These are phyloP conservation scores for Takifugu flavidus DNA, from an alignment of 2,113 vertebrate genomes.

Conservation along the genomic window DNA sequence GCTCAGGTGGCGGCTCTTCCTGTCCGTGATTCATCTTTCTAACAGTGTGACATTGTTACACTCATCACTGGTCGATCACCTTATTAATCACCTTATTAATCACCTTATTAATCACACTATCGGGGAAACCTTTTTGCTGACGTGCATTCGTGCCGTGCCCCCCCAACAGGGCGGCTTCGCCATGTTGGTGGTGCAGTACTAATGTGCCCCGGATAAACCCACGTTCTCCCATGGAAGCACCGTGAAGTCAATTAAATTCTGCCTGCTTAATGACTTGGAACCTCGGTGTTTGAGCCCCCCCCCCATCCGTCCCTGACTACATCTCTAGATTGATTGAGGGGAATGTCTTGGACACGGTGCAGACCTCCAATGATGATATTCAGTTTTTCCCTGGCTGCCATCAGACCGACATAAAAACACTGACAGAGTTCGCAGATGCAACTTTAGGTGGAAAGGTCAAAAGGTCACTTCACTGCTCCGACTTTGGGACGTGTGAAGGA, in stretches of 20 bases:
- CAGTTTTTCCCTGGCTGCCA: constrained; percentile 46
- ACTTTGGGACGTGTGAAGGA: constrained; percentile 50
- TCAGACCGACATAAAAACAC: background rate
- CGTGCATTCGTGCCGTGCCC: constrained; percentile 34
- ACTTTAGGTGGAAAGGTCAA: constrained; percentile 14
- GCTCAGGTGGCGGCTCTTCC: constrained; percentile 29
- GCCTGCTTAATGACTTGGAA: constrained; percentile 77
- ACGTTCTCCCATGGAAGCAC: constrained; percentile 68
- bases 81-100: constrained; percentile 49
- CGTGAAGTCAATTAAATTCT: constrained; percentile 77
- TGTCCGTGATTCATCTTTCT: constrained; percentile 56
- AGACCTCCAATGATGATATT: constrained; percentile 56
- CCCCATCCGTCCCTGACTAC: constrained; percentile 44
- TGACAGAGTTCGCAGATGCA: background rate
- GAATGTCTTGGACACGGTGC: constrained; percentile 61
- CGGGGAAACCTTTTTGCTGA: constrained; percentile 55
- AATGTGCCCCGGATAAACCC: constrained; percentile 65
- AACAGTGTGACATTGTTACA: constrained; percentile 44
- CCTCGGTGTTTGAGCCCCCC: constrained; percentile 57
- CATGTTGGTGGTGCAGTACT: constrained; percentile 54
- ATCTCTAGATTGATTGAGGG: constrained; percentile 67
- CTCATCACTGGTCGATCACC: constrained; percentile 45
- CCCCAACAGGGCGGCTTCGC: constrained; percentile 37
- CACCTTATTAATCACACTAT: constrained; percentile 48
- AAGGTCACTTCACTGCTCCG: constrained; percentile 7